A percentile compares a stretch with the other conserved stretches of the same genome.
phyloP scores from a whole-genome alignment of 2,888 invertebrate species.

The Orthonevra nobilis region DNA sequence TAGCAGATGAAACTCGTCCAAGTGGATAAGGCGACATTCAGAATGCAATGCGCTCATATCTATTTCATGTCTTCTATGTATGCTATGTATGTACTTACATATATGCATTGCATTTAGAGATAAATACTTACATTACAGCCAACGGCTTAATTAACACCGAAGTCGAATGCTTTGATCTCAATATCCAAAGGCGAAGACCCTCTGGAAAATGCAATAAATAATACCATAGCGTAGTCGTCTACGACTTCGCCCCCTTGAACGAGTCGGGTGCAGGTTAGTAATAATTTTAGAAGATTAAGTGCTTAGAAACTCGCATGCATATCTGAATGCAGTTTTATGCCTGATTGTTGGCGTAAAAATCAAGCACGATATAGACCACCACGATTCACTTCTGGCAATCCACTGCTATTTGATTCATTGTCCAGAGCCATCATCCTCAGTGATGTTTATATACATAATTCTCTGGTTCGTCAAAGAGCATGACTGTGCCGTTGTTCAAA shows the following conservation, averaged over 20 bases:
- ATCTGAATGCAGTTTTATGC: background rate
- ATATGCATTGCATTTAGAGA: background rate
- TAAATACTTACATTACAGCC: slow-evolving; percentile 26
- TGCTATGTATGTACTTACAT: background rate
- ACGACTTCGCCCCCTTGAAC: slow-evolving; percentile 39
- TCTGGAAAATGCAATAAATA: slow-evolving; percentile 57
- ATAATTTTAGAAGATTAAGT: slow-evolving; percentile 32
- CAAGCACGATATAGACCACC: slow-evolving; percentile 16
- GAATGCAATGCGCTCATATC: slow-evolving; percentile 26
- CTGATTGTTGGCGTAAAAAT: background rate
- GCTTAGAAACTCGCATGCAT: background rate
- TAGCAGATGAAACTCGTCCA: slow-evolving; percentile 32
- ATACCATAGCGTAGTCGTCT: too few relatives aligned
- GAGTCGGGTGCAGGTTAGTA: slow-evolving; percentile 25
- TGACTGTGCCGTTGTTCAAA: background rate
- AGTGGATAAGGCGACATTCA: slow-evolving; percentile 44
- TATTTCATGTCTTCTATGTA: slow-evolving; percentile 18
- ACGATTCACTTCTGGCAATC: slow-evolving; percentile 39
- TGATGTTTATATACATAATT: too few relatives aligned
- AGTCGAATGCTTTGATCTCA: slow-evolving; percentile 67
- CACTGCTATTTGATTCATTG: slow-evolving; percentile 35
- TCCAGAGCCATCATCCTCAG: slow-evolving; percentile 5
- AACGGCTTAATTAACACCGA: slow-evolving; percentile 66
- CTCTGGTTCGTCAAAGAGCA: slow-evolving; percentile 36
- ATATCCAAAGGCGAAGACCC: slow-evolving; percentile 66